Conservation (phyloP, 2,888 invertebrate genomes). For the Matsumyia berberina region DNA sequence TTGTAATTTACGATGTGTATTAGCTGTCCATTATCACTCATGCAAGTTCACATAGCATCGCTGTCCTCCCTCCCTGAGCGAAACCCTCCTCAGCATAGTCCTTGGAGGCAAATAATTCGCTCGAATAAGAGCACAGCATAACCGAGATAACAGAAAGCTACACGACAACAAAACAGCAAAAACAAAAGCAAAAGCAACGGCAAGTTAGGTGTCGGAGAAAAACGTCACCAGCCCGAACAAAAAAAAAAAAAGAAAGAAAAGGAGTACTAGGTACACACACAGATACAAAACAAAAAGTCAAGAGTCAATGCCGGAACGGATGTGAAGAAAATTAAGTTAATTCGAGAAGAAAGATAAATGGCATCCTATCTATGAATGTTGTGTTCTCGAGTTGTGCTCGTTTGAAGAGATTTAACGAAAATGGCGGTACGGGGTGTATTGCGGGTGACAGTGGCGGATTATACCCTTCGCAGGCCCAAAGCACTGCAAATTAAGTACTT, state of each 20-base stretch:
- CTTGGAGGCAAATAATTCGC: slow-evolving; percentile 65
- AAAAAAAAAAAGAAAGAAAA: slow-evolving; percentile 31
- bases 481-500: slow-evolving; percentile 62
- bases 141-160: slow-evolving; percentile 63
- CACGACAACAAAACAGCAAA: slow-evolving; percentile 33
- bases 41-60: slow-evolving; percentile 65
- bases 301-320: slow-evolving; percentile 74
- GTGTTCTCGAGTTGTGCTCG: slow-evolving; percentile 64
- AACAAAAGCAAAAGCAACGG: slow-evolving; percentile 37
- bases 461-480: slow-evolving; percentile 42
- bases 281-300: slow-evolving; percentile 73
- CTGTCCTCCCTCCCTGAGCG: slow-evolving; percentile 2
- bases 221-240: slow-evolving; percentile 33
- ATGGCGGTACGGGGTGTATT: slow-evolving; percentile 24
- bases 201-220: slow-evolving; percentile 56
- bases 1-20: slow-evolving; percentile 76
- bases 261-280: slow-evolving; percentile 3
- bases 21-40: slow-evolving; percentile 76
- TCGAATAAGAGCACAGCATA: slow-evolving; percentile 58
- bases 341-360: slow-evolving; percentile 76
- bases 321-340: slow-evolving; percentile 76
- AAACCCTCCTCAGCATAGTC: slow-evolving; percentile 17
- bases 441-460: slow-evolving; percentile 63
- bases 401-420: slow-evolving; percentile 61
- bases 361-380: slow-evolving; percentile 72